Evolutionary conservation across 2,888 invertebrate species (phyloP).

Genomic region (Andrena bucephala): DNA sequence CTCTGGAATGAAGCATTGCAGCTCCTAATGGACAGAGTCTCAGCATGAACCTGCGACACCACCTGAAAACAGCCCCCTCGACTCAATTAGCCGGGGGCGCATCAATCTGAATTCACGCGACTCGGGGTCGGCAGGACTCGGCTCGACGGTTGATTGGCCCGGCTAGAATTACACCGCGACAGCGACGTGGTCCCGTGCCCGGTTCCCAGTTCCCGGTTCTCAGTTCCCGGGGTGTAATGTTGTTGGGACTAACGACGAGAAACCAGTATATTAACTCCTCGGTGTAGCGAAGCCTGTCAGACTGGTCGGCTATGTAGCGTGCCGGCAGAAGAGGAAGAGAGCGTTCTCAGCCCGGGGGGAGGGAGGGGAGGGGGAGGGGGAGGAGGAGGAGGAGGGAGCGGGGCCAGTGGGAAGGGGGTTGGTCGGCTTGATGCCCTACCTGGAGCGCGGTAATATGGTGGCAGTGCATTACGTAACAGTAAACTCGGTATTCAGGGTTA

Average conservation of each 20-base stretch:
- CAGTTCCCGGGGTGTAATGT: conserved; percentile 71
- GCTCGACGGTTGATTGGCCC: conserved; percentile 56
- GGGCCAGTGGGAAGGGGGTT: conserved; percentile 13
- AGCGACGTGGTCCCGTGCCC: conserved; percentile 21
- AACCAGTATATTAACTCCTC: conserved; percentile 80
- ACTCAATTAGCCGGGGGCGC: conserved; percentile 33
- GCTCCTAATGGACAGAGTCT: background rate
- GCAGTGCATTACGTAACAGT: conserved; percentile 80
- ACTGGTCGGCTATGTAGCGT: conserved; percentile 54
- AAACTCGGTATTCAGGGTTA: conserved; percentile 74
- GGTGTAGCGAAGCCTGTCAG: conserved; percentile 70
- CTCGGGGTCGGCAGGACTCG: conserved; percentile 26
- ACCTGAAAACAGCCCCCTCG: conserved; percentile 25
- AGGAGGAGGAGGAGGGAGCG: background rate
- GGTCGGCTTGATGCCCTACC: conserved; percentile 70
- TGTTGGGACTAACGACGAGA: conserved; percentile 80
- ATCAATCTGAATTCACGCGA: conserved; percentile 58
- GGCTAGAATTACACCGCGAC: conserved; percentile 55
- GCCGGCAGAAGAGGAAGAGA: conserved; percentile 33
- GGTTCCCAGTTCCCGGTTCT: conserved; percentile 23
- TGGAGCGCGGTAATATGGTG: conserved; percentile 74
- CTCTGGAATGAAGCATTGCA: too few species aligned
- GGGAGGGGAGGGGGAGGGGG: background rate
- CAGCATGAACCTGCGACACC: background rate
- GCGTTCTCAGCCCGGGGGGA: background rate